Evolutionary conservation across 2,888 invertebrate genomes (phyloP), one percentile per base, ranked within the genome.

Genomic region (Microplitis manilae): DNA sequence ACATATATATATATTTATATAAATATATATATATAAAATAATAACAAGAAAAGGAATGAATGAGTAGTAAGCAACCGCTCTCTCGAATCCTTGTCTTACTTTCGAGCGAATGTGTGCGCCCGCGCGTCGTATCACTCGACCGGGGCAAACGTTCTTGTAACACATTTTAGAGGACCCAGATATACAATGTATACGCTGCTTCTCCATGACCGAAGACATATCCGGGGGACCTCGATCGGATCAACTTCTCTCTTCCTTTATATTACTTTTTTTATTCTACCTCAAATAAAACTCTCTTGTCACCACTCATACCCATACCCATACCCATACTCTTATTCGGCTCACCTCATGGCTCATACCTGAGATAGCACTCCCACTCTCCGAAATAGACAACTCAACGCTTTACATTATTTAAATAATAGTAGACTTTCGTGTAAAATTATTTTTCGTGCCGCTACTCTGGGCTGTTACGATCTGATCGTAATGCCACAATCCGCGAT

Each of bases 141-240:
- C 82, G 81, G 80, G 83, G 77, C 80, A 78, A 83, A 83, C 83
- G 83, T 84, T 84, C 84, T 84, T 84, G 84, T 84, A 84, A 84
- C 84, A 84, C 84, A 84, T 84, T 84, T 84, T 83, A 82, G 83
- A 84, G 83, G 83, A 84, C 84, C 84, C 84, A 84, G 82, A 83
- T 83, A 83, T 82, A 80, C 74, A 77, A 74, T 76, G 59, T 76
- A 60, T 71, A 77, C 75, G 50, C 50, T 8, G 77, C 76, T 79
- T 75, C 73, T 79, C 75, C 79, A 76, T 75, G 78, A 78, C 50
- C 72, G 75, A 72, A 72, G 79, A 78, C 75, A 77, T 65, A 65
- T 79, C 50, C 60, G 68, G 72, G 76, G 78, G 65, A 73, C 65
- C 75, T 76, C 68, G 69, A 72, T 76, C 60, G 71, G 78, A 77